A percentile compares a stretch with the other conserved stretches of the same genome.
phyloP scores from a whole-genome alignment of 2,113 vertebrate species.

The Morone saxatilis region DNA sequence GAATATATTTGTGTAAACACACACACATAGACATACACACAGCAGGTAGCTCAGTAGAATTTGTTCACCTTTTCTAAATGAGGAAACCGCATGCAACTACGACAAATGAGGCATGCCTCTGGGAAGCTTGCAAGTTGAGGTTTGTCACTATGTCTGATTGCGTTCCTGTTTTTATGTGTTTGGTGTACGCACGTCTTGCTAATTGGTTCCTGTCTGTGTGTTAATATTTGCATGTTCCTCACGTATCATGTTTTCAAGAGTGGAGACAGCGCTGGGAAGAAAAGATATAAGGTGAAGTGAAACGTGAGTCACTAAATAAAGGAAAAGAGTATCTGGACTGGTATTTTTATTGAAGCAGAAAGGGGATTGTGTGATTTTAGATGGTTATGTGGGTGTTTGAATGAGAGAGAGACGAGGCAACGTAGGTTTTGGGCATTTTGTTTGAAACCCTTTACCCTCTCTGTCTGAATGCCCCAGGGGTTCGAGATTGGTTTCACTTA shows the following conservation, averaged over 20 bases:
- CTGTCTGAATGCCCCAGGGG: constrained; percentile 51
- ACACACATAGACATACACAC: constrained; percentile 30
- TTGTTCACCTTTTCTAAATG: constrained; percentile 73
- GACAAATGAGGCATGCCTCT: constrained; percentile 67
- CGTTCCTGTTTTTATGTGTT: constrained; percentile 10
- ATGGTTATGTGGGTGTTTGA: constrained; percentile 37
- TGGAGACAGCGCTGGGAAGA: constrained; percentile 21
- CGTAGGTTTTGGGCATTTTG: constrained; percentile 54
- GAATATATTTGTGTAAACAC: constrained; percentile 71
- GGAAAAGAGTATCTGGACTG: constrained; percentile 10
- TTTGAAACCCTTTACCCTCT: constrained; percentile 55
- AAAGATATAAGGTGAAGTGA: neutral
- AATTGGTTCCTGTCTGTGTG: constrained; percentile 40
- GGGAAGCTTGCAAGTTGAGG: constrained; percentile 45
- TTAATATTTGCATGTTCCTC: constrained; percentile 43
- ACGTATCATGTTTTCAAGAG: constrained; percentile 23
- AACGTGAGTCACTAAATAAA: constrained; percentile 20
- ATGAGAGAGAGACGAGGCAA: constrained; percentile 23
- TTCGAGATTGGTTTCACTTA: constrained; percentile 73
- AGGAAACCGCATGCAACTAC: constrained; percentile 63
- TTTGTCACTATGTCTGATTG: constrained; percentile 49
- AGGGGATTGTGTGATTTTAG: constrained; percentile 40
- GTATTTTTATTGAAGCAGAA: constrained; percentile 15
- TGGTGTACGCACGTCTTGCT: constrained; percentile 16
- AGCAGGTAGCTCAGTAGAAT: constrained; percentile 35